A percentile compares a stretch with the other conserved stretches of the same genome.
Evolutionary conservation across 1,140 invertebrate genomes (phyloP).

Genomic region (Odontomachus brunneus): DNA sequence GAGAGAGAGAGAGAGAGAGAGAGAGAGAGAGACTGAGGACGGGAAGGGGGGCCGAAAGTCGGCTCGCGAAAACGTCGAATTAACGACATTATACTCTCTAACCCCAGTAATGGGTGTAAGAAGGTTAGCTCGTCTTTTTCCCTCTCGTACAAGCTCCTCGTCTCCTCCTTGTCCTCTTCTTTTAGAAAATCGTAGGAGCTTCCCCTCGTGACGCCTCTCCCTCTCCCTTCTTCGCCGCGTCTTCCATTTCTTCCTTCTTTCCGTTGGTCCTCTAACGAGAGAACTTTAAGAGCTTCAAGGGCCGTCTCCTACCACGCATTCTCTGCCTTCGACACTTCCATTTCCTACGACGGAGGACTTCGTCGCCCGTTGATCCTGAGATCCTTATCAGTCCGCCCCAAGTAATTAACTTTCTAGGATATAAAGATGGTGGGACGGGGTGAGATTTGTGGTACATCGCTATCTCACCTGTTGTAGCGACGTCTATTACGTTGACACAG

Average conservation of each 20-base stretch:
- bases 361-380: conserved; percentile 25
- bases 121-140: conserved; percentile 71
- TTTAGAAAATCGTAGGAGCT: conserved; percentile 54
- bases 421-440: conserved; percentile 62
- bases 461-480: conserved; percentile 15
- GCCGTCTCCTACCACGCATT: conserved; percentile 49
- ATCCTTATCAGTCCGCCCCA: conserved; percentile 65
- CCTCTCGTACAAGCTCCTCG: conserved; percentile 18
- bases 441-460: conserved; percentile 38
- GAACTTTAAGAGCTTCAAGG: conserved; percentile 57
- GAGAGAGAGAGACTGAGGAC: background rate
- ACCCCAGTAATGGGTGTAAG: conserved; percentile 72
- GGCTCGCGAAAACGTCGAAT: conserved; percentile 74
- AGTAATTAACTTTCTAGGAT: conserved; percentile 72
- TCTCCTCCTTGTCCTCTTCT: conserved; percentile 29
- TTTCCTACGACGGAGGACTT: conserved; percentile 51
- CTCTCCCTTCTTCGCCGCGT: background rate
- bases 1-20: conserved; percentile 5
- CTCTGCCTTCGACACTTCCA: conserved; percentile 71
- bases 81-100: conserved; percentile 74
- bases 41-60: conserved; percentile 18
- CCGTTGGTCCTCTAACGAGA: conserved; percentile 32
- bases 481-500: too few species aligned
- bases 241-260: background rate
- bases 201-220: conserved; percentile 26